phyloP scores from a whole-genome alignment of 2,888 invertebrate species.

The Biston stratarius region DNA sequence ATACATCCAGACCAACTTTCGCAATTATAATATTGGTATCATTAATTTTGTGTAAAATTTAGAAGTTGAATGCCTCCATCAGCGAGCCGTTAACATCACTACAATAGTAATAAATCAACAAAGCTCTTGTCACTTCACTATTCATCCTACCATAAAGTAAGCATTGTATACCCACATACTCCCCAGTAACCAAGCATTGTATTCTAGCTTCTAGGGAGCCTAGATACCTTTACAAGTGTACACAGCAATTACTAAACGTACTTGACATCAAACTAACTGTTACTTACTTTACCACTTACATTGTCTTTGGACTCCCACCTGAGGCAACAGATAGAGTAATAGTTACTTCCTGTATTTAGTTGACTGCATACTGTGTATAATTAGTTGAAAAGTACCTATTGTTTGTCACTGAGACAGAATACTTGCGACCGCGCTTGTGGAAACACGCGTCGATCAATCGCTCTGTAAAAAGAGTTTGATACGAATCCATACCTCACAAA shows the following conservation, averaged over 20 bases:
- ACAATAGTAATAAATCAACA: slow-evolving; percentile 6
- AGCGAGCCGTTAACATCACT: slow-evolving; percentile 2
- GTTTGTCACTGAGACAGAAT: slow-evolving; percentile 78
- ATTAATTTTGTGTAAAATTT: too few relatives aligned
- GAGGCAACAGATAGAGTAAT: not conserved
- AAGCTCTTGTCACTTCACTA: slow-evolving; percentile 6
- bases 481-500: slow-evolving; percentile 49
- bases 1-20: too few relatives aligned
- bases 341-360: slow-evolving; percentile 2
- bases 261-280: slow-evolving; percentile 43
- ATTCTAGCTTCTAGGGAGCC: slow-evolving; percentile 28
- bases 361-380: slow-evolving; percentile 63
- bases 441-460: slow-evolving; percentile 69
- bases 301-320: slow-evolving; percentile 70
- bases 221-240: slow-evolving; percentile 32
- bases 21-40: too few relatives aligned
- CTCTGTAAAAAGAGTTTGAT: slow-evolving; percentile 55
- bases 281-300: slow-evolving; percentile 42
- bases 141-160: slow-evolving; percentile 26
- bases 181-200: slow-evolving; percentile 28
- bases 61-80: not conserved
- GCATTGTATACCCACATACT: slow-evolving; percentile 16
- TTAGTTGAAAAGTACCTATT: slow-evolving; percentile 72
- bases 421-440: slow-evolving; percentile 66
- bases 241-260: slow-evolving; percentile 40